Evolutionary conservation across 2,797 vertebrate species (phyloP).

Genomic region (Lepus oiostolus): DNA sequence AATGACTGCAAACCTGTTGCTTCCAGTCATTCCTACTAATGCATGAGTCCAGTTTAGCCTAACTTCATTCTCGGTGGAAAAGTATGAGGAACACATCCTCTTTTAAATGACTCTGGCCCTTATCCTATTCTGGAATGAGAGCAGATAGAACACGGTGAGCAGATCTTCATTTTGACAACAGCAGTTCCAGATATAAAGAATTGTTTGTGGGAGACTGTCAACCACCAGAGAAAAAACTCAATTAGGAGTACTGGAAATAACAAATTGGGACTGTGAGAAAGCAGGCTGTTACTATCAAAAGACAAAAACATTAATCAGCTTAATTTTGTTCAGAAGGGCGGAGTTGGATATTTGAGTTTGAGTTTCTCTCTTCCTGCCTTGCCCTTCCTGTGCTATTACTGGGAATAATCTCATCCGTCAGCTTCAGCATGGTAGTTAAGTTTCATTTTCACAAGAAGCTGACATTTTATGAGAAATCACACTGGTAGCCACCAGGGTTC

Average conservation of each 20-base stretch:
- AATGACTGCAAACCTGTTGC: not conserved
- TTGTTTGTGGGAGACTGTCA: not conserved
- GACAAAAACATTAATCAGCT: not conserved
- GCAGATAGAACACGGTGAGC: not conserved
- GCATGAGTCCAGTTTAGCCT: not conserved
- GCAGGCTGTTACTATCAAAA: not conserved
- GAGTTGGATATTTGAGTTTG: not conserved
- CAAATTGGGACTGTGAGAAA: not conserved
- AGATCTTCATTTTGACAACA: not conserved
- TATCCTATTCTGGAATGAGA: not conserved
- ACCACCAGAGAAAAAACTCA: not conserved
- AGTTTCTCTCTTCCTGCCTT: not conserved
- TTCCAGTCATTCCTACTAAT: not conserved
- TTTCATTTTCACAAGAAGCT: constrained; percentile 6
- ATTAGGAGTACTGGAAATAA: constrained; percentile 10
- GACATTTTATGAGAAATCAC: constrained; percentile 4
- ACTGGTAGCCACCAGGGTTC: not conserved
- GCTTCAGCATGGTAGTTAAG: not conserved
- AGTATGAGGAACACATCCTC: not conserved
- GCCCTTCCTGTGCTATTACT: not conserved
- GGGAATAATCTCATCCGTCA: not conserved
- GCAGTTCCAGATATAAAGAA: not conserved
- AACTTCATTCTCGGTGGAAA: not conserved
- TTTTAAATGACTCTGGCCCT: not conserved
- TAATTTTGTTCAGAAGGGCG: not conserved